Base-by-base conservation (phyloP, 2,797 vertebrate species). In the Austrolebias charrua region DNA sequence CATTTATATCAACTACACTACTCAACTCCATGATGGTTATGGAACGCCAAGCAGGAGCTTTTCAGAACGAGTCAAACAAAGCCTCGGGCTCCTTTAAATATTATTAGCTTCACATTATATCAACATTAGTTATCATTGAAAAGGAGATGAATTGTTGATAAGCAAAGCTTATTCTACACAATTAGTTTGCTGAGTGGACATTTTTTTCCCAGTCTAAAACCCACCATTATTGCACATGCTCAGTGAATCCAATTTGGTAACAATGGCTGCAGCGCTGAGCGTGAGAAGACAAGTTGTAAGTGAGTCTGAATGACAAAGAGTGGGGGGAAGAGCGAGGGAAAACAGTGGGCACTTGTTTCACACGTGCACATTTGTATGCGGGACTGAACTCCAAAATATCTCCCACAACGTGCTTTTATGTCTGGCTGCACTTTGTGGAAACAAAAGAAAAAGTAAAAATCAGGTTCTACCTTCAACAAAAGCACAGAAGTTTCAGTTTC, bases 271-370 rank as follows among this genome's bases (percentile, higher is more conserved):
- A 35, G 29, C n/a, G 29, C 33, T 5, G 54, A 75, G 63, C 42
- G 35, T 78, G 76, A 76, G 75, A 71, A 44, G 52, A 51, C 40
- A 58, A 59, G 29, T 29, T 38, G 4, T 6, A 59, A 33, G 49
- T 15, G 52, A 60, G 56, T 57, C 1, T 14, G n/a, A 53, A 10
- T 52, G 55, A 59, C 53, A 71, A 66, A 68, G 55, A 40, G 42
- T 45, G 48, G 64, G 69, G 66, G 64, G 64, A 11, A 28, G 70
- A 48, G 62, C 6, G 14, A 69, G 52, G 55, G 28, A 68, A 77
- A 69, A 86, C 84, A 86, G 69, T 81, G 71, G 64, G 7, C 2
- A 24, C 60, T 86, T 88, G 87, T 88, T 86, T 83, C 71, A 78
- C 75, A 63, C 55, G 59, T 81, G 71, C 50, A 60, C 49, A 51